A percentile compares a stretch with the other conserved stretches of the same genome.
phyloP scores from a whole-genome alignment of 2,797 vertebrate genomes.

The Chromis chromis region DNA sequence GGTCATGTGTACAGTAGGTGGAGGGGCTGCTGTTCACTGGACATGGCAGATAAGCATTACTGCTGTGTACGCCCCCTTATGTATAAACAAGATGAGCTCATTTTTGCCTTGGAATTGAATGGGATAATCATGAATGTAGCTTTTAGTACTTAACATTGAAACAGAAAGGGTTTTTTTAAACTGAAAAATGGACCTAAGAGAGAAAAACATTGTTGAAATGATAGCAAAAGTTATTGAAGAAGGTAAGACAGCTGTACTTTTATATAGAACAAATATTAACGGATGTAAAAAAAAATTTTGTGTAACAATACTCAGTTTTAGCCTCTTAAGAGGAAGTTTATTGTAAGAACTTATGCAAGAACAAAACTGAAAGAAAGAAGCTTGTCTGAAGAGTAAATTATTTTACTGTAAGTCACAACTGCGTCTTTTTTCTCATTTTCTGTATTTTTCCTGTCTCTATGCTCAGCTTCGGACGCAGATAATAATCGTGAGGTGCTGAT shows the following conservation, averaged over 20 bases:
- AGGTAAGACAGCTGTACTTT: conserved; percentile 76
- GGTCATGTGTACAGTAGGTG: conserved; percentile 45
- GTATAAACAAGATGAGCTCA: conserved; percentile 71
- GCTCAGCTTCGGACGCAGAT: conserved; percentile 91
- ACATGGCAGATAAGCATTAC: conserved; percentile 80
- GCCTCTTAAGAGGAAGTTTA: not conserved
- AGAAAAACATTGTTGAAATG: conserved; percentile 79
- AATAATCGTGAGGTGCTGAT: conserved; percentile 85
- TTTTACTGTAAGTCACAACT: not conserved
- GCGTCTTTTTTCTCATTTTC: not conserved
- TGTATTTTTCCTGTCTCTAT: not conserved
- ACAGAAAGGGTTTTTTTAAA: conserved; percentile 13
- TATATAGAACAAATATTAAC: not conserved
- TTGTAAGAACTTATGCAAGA: not conserved
- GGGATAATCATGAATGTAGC: conserved; percentile 31
- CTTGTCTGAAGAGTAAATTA: not conserved
- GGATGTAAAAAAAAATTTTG: conserved; percentile 1
- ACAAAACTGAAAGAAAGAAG: not conserved
- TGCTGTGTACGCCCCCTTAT: conserved; percentile 70
- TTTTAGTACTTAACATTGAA: conserved; percentile 28
- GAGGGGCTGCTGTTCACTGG: conserved; percentile 71
- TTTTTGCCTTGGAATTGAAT: conserved; percentile 24
- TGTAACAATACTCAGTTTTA: not conserved
- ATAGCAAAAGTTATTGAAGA: conserved; percentile 85
- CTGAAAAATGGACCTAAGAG: conserved; percentile 77